Evolutionary conservation across 2,113 vertebrate species (phyloP).

Genomic region (Gulo gulo): DNA sequence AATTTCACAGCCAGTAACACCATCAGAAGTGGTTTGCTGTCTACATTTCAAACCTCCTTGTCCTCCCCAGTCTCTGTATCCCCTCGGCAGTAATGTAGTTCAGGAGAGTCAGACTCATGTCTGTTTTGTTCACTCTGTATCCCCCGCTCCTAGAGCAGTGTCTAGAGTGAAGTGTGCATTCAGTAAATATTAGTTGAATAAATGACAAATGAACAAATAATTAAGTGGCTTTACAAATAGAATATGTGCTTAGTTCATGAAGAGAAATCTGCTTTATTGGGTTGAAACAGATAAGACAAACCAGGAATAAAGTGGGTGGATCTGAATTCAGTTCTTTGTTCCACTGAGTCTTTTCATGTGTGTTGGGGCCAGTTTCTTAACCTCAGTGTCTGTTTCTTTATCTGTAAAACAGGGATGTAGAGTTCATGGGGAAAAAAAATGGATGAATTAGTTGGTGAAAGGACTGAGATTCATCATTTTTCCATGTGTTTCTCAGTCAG

Average conservation of each 20-base stretch:
- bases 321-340: neutral
- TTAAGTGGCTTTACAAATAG: neutral
- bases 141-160: neutral
- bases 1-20: neutral
- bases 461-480: neutral
- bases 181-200: neutral
- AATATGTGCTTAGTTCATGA: neutral
- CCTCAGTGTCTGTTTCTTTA: neutral
- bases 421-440: neutral
- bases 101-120: neutral
- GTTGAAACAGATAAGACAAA: neutral
- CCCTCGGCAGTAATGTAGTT: neutral
- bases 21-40: neutral
- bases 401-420: neutral
- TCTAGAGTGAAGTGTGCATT: neutral
- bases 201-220: neutral
- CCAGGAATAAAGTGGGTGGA: neutral
- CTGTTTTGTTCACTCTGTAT: neutral
- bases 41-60: neutral
- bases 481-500: neutral
- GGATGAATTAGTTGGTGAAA: neutral
- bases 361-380: neutral
- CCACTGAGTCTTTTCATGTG: neutral
- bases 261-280: neutral
- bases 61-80: neutral